Base-by-base conservation (phyloP, 2,113 vertebrate species). In the Asarcornis scutulata region DNA sequence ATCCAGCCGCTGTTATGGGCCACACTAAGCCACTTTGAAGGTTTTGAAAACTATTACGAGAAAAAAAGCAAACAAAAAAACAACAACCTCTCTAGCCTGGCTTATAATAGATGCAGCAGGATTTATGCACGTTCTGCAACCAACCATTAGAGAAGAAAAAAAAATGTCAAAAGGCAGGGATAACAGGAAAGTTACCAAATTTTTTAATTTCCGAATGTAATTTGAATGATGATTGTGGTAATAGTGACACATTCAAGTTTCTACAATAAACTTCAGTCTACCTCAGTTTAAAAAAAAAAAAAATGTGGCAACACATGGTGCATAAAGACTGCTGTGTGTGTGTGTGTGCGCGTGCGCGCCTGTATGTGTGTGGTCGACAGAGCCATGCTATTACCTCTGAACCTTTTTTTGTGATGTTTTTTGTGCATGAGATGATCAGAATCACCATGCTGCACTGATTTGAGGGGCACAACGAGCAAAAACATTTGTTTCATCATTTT, bases 171-270 rank as follows among this genome's bases (percentile, higher is more conserved):
- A 98, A 97, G 97, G 97, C 97, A 96, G 97, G 97, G 97, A 97
- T 97, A 95, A 96, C 91, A 96, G 97, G 96, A 97, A 97, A 98
- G 94, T 69, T 97, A 97, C 94, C 94, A 97, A 97, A 96, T 97
- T 98, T 97, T 96, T 97, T 96, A 95, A 96, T 98, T 98, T 95
- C 97, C 96, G 98, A 98, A 98, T 99, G 98, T 99, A 99, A 98
- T 99, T 98, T 98, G 98, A 98, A 97, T 97, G 97, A 97, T 98
- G 98, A 98, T 98, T 98, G 98, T 99, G 99, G 98, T 99, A 98
- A 98, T 98, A 95, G 97, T 95, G 97, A 98, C 98, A 98, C 98
- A 98, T 98, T 98, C 98, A 98, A 98, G 98, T 98, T 99, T 99
- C 98, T 98, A 98, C 98, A 98, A 97, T 98, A 98, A 98, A 98